A percentile compares a stretch with the other conserved stretches of the same genome.
These are phyloP conservation scores for Mareca penelope DNA, from an alignment of 2,797 vertebrate genomes.

Conservation along the genomic window DNA sequence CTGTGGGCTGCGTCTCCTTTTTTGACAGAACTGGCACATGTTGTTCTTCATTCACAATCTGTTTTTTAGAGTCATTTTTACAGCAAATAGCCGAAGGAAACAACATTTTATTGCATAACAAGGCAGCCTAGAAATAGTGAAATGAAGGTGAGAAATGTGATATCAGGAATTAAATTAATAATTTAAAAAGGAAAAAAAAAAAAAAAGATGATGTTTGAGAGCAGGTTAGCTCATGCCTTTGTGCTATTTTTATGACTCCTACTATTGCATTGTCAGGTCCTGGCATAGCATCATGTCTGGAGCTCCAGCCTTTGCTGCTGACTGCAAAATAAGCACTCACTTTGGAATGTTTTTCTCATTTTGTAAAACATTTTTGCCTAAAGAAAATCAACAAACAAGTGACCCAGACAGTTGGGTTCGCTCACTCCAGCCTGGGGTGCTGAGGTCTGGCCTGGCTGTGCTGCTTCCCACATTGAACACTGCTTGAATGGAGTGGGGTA, in stretches of 20 bases:
- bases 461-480: not conserved
- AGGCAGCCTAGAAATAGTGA: conserved; percentile 5
- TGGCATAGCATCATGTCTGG: not conserved
- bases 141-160: not conserved
- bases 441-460: not conserved
- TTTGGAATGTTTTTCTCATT: conserved; percentile 18
- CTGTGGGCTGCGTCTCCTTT: conserved; percentile 3
- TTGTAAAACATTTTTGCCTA: conserved; percentile 5
- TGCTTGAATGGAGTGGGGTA: not conserved
- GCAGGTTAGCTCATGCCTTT: conserved; percentile 2
- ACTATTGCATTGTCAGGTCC: conserved; percentile 23
- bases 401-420: not conserved
- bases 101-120: conserved; percentile 3
- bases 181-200: not conserved
- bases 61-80: conserved; percentile 16
- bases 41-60: conserved; percentile 65
- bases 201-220: not conserved
- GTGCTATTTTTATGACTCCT: conserved; percentile 40
- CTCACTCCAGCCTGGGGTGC: not conserved
- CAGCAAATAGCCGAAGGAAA: conserved; percentile 40
- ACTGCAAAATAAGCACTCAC: not conserved
- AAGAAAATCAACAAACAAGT: conserved; percentile 19
- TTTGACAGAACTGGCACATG: conserved; percentile 43
- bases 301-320: conserved; percentile 1
- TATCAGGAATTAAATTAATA: not conserved